These are phyloP conservation scores for Notodonta dromedarius DNA, from an alignment of 2,888 invertebrate genomes.

Conservation along the genomic window DNA sequence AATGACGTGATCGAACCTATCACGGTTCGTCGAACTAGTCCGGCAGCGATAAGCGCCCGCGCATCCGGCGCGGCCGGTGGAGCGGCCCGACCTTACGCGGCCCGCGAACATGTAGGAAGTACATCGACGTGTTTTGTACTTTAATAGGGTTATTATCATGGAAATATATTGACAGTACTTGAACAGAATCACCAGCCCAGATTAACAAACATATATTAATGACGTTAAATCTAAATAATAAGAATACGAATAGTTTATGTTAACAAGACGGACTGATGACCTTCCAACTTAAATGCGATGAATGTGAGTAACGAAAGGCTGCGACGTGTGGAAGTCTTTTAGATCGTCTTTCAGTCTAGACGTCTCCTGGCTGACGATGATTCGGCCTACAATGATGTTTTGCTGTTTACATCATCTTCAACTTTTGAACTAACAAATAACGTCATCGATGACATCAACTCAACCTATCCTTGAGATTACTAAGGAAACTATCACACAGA, in stretches of 20 bases:
- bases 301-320: background rate
- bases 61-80: constrained; percentile 4
- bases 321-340: background rate
- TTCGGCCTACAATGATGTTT: background rate
- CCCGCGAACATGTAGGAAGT: constrained; percentile 6
- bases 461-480: background rate
- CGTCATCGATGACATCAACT: constrained; percentile 1
- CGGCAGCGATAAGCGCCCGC: constrained; percentile 4
- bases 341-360: background rate
- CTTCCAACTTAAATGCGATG: no score
- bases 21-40: constrained; percentile 7
- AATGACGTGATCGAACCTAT: constrained; percentile 5
- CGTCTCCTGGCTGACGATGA: background rate
- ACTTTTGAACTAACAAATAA: background rate
- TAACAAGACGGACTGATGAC: no score
- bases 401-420: background rate
- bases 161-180: background rate
- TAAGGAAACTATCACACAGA: no score
- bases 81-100: constrained; percentile 5
- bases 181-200: background rate
- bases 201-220: no score
- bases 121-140: background rate
- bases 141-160: constrained; percentile 3
- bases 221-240: no score
- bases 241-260: no score